Base-by-base conservation (phyloP, 2,113 vertebrate genomes). In the Synchiropus splendidus region DNA sequence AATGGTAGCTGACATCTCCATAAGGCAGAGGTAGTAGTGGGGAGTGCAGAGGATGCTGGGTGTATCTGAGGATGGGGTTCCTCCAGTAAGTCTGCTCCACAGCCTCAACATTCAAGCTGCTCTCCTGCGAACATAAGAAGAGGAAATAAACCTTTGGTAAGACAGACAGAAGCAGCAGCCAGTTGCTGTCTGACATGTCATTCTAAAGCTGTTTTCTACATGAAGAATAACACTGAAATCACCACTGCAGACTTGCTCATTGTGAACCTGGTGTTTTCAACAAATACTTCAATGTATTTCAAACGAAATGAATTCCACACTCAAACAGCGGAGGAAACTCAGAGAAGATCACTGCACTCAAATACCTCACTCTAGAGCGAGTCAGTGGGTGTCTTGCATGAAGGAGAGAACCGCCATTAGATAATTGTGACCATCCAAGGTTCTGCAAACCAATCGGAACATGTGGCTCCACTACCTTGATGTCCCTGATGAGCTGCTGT, bases 401-500 rank as follows among this genome's bases (percentile, higher is more conserved):
- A 67, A 69, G 73, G 45, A 79, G 69, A 67, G 58, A 67, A 57
- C 54, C 51, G 27, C 42, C 39, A 49, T 74, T 43, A 57, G n/a
- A n/a, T n/a, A n/a, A n/a, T n/a, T n/a, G n/a, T n/a, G n/a, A n/a
- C n/a, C n/a, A n/a, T n/a, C n/a, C n/a, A n/a, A n/a, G n/a, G n/a
- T n/a, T n/a, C n/a, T n/a, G n/a, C n/a, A n/a, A n/a, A n/a, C n/a
- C n/a, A n/a, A n/a, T n/a, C n/a, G n/a, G n/a, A 38, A 34, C 21
- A 8, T 27, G 21, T 5, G 21, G 21, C 8, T 8, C 4, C 21
- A 27, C 4, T 86, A 92, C 92, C 88, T 89, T 92, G 67, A 95
- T 92, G 77, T 95, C 92, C 54, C 86, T 85, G 64, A 95, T 95
- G 53, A 95, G 90, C 3, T 94, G 91, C 62, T 95, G 92, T 0